A percentile compares a stretch with the other conserved stretches of the same genome.
phyloP scores from a whole-genome alignment of 2,888 invertebrate genomes.

The Xestia c-nigrum region DNA sequence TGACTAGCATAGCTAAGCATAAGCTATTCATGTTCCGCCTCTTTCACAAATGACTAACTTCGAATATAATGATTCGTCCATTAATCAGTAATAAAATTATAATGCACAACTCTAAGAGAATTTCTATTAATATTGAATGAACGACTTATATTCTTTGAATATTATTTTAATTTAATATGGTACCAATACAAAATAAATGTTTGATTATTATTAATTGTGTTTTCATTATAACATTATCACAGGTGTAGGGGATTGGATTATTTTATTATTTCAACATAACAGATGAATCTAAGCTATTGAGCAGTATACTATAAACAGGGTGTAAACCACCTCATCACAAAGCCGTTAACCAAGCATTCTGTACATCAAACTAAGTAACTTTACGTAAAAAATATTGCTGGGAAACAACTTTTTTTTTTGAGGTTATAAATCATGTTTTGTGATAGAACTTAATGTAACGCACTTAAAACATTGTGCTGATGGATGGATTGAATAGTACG shows the following conservation, averaged over 20 bases:
- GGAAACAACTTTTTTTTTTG: no score
- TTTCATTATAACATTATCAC: constrained; percentile 13
- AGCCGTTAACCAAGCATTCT: no score
- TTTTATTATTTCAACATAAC: not conserved
- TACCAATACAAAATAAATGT: constrained; percentile 66
- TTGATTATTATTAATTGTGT: constrained; percentile 53
- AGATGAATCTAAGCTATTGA: not conserved
- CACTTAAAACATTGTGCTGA: no score
- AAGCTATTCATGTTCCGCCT: constrained; percentile 25
- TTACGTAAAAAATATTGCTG: no score
- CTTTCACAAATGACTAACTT: constrained; percentile 49
- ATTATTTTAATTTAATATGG: constrained; percentile 48
- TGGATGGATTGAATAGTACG: no score
- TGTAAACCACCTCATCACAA: no score
- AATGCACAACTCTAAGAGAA: constrained; percentile 43
- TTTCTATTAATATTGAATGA: constrained; percentile 33
- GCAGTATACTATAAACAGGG: no score
- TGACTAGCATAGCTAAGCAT: no score
- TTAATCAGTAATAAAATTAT: constrained; percentile 37
- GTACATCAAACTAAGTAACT: no score
- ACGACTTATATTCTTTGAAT: constrained; percentile 42
- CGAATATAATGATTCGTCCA: constrained; percentile 54
- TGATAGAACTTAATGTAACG: no score
- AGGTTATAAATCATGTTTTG: no score
- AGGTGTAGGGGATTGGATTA: not conserved